Evolutionary conservation across 2,797 vertebrate genomes (phyloP), one percentile per base, ranked within the genome.

Genomic region (Channallabes apus): DNA sequence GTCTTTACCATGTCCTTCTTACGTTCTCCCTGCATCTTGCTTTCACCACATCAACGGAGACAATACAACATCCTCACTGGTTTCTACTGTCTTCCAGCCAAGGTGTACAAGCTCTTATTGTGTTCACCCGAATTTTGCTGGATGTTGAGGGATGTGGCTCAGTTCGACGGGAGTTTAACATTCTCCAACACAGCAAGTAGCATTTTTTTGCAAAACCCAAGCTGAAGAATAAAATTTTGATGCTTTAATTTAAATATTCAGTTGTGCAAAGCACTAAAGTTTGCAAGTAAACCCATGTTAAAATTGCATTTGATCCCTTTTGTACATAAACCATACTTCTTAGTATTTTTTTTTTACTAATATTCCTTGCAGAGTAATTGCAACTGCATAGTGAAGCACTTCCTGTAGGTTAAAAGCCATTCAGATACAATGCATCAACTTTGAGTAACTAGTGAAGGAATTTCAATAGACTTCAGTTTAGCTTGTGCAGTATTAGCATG

Each of bases 401-500:
- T 46, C 32, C 56, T 29, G 62, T 83, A 58, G 72, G 78, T 64
- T 82, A 69, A 80, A 82, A 73, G 71, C 32, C 79, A 61, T 78
- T 78, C 38, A 64, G 73, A 46, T 67, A 20, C 65, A 84, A 35
- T 54, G 64, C 35, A n/a, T 68, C 71, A 84, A 78, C 78, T 72
- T 78, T 58, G 46, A 51, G 46, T 35, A 24, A 61, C 62, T 81
- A 51, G 46, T 82, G 41, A 85, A 77, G 54, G 77, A 78, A 68
- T 80, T 86, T 72, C 80, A 85, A 87, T 87, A 84, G 82, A 88
- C 89, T 82, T 84, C 64, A 15, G 61, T 87, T 89, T 84, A 32
- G 69, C 85, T 87, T 86, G 59, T 68, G 81, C 67, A 54, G 86
- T 82, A 85, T 90, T 90, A 90, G 89, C 81, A 59, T 88, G 88